Evolutionary conservation across 2,113 vertebrate genomes (phyloP).

Genomic region (Mus pahari): DNA sequence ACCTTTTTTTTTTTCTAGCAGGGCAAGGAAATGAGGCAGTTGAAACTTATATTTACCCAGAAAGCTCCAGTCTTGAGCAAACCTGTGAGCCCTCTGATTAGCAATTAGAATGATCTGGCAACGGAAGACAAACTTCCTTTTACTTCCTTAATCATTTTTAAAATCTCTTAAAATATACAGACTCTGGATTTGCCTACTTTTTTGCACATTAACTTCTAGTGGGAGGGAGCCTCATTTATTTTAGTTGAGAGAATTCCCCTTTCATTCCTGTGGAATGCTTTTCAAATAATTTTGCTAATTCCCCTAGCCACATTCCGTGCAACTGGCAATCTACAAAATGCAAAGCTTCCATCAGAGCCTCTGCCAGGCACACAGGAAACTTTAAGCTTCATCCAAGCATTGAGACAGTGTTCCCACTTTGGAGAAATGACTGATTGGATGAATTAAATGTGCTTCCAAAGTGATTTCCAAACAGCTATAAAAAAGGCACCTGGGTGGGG

Average conservation of each 20-base stretch:
- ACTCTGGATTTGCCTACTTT: constrained; percentile 51
- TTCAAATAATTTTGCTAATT: constrained; percentile 71
- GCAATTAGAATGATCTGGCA: constrained; percentile 66
- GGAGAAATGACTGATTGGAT: constrained; percentile 75
- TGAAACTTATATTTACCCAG: constrained; percentile 64
- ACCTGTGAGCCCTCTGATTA: constrained; percentile 63
- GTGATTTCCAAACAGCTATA: constrained; percentile 74
- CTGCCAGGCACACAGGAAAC: constrained; percentile 72
- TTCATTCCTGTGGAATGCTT: constrained; percentile 61
- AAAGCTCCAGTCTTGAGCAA: constrained; percentile 47
- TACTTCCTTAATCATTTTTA: constrained; percentile 58
- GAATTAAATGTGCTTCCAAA: constrained; percentile 76
- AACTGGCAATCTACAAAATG: constrained; percentile 68
- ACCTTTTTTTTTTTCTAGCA: constrained; percentile 1
- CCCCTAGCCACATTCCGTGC: constrained; percentile 27
- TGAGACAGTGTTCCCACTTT: constrained; percentile 67
- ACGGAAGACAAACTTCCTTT: constrained; percentile 48
- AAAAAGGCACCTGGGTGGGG: neutral
- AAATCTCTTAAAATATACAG: constrained; percentile 33
- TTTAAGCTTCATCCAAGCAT: constrained; percentile 76
- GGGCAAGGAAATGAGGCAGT: constrained; percentile 47
- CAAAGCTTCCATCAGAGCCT: constrained; percentile 72
- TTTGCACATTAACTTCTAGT: constrained; percentile 42
- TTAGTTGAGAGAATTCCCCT: constrained; percentile 47
- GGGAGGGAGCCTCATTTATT: neutral